Conservation (phyloP, 2,113 vertebrate genomes). For the Callorhinus ursinus region DNA sequence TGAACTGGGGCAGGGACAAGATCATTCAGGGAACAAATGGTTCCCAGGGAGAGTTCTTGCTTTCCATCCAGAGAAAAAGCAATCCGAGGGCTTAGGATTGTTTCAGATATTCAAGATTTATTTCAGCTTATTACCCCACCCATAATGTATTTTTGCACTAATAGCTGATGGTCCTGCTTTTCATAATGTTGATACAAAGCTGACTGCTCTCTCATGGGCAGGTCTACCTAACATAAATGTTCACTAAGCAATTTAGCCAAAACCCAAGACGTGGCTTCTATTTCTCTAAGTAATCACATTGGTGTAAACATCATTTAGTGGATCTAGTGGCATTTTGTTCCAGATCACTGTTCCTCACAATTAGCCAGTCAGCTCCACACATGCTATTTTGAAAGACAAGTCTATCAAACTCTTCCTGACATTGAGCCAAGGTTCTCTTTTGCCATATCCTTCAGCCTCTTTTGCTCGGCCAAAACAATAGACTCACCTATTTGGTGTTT, state of each 20-base stretch:
- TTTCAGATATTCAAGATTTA: not conserved
- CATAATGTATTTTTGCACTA: not conserved
- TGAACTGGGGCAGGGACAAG: not conserved
- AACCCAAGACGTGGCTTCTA: not conserved
- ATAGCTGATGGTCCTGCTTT: not conserved
- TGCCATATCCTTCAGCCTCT: not conserved
- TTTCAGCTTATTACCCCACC: not conserved
- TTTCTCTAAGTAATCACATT: not conserved
- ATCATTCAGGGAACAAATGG: not conserved
- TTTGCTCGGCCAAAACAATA: not conserved
- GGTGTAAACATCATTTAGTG: not conserved
- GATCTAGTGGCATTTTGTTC: not conserved
- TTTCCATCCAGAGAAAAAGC: not conserved
- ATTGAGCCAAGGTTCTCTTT: not conserved
- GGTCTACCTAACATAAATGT: not conserved
- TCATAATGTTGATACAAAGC: not conserved
- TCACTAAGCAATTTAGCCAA: not conserved
- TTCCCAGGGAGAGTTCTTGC: not conserved
- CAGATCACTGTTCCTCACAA: not conserved
- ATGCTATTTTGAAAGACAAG: not conserved
- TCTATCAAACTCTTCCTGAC: not conserved
- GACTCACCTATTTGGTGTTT: not conserved
- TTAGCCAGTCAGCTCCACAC: not conserved
- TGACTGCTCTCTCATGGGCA: not conserved
- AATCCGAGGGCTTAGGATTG: not conserved